Percentiles rank a stretch among this genome's conserved stretches.
Evolutionary conservation across 2,888 invertebrate species (phyloP).

Genomic region (Drosophila lacicola): DNA sequence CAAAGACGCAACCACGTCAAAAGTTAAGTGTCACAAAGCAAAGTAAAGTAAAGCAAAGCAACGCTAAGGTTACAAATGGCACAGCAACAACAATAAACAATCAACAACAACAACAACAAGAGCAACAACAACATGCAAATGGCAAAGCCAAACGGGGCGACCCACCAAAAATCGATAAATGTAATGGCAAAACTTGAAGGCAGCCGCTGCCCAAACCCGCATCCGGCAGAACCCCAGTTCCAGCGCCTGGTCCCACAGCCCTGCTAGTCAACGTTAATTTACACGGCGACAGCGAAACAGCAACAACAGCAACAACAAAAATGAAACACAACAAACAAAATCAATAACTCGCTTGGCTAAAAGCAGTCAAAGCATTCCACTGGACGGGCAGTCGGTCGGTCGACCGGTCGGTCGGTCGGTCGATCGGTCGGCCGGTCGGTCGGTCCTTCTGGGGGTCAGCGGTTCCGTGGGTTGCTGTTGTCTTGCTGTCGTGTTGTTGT

Average conservation of each 20-base stretch:
- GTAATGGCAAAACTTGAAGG: slow-evolving; percentile 71
- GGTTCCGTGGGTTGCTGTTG: slow-evolving; percentile 28
- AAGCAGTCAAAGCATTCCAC: slow-evolving; percentile 39
- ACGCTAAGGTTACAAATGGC: slow-evolving; percentile 56
- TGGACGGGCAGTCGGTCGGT: background rate
- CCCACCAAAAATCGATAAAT: slow-evolving; percentile 64
- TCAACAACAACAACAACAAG: slow-evolving; percentile 19
- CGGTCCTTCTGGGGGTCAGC: slow-evolving; percentile 21
- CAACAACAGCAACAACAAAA: slow-evolving; percentile 18
- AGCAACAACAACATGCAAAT: slow-evolving; percentile 44
- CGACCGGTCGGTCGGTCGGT: background rate
- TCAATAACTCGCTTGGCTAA: slow-evolving; percentile 50
- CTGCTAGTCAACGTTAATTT: slow-evolving; percentile 66
- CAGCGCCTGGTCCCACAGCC: slow-evolving; percentile 25
- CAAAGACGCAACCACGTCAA: slow-evolving; percentile 69
- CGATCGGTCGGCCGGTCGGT: background rate
- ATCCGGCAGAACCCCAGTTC: slow-evolving; percentile 2
- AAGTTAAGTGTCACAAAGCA: slow-evolving; percentile 75
- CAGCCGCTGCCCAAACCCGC: slow-evolving; percentile 32
- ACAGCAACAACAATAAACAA: slow-evolving; percentile 26
- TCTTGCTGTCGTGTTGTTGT: slow-evolving; percentile 1
- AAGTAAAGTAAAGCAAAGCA: slow-evolving; percentile 49
- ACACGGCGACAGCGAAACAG: slow-evolving; percentile 58
- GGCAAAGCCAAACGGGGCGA: slow-evolving; percentile 25
- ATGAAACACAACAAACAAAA: slow-evolving; percentile 37